Base-by-base conservation (phyloP, 2,888 invertebrate genomes). In the Pyrocoelia pectoralis region DNA sequence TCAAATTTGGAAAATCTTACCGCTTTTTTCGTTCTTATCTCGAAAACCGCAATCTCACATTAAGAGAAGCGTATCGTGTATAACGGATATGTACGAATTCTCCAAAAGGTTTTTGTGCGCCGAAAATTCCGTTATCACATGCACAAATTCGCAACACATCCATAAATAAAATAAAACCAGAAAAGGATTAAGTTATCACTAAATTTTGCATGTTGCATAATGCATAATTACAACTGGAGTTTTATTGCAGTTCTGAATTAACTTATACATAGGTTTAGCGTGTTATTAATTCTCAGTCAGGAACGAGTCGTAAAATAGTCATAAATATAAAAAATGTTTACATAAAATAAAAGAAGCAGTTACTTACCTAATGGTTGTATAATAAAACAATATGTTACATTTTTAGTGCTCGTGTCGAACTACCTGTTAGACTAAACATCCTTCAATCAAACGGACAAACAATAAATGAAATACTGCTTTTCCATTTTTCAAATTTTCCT, bases 251-350 rank as follows among this genome's bases (percentile, higher is more conserved):
- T 33, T 33, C 9, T 33, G 9, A 33, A 33, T 33, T 8, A 8
- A 33, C 9, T 2, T n/a, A 33, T n/a, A 33, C n/a, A 33, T n/a
- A 33, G n/a, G 10, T 33, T n/a, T n/a, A 33, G 9, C 33, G 33
- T 33, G 41, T 43, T 43, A 43, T 43, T 43, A 43, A 43, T 43
- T 43, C 41, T 43, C 8, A 8, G 41, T 43, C 41, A 43, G 41
- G 41, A 43, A 43, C 41, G 6, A 15, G 13, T 13, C 6, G 15
- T 43, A 43, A 43, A 43, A 13, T 13, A 3, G 41, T 13, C 13
- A 43, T 43, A 43, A 43, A 43, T 13, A 13, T 43, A 43, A 13
- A 12, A 43, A 15, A 43, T 15, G 15, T 43, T 43, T 43, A 43
- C 41, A 12, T 43, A 43, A 43, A 43, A 43, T 43, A 43, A 43